These are phyloP conservation scores for Calephelis perditalis DNA, from an alignment of 2,888 invertebrate species.

Conservation along the genomic window DNA sequence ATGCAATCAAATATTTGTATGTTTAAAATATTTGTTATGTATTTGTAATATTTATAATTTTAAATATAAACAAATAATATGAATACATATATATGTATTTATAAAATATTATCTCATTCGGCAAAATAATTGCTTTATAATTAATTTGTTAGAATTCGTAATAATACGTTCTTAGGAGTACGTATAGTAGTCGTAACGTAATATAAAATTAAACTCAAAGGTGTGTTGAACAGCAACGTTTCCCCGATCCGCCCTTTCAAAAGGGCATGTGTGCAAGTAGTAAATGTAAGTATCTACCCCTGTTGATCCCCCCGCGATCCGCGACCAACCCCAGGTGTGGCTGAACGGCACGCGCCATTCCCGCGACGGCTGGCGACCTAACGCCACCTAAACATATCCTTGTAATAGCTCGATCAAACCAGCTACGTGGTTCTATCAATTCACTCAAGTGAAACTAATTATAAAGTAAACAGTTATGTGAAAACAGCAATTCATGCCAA, in stretches of 20 bases:
- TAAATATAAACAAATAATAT: too few species aligned
- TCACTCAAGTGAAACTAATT: constrained; percentile 43
- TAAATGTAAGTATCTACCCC: constrained; percentile 76
- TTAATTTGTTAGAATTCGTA: too few species aligned
- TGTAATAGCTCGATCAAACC: constrained; percentile 39
- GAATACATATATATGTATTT: too few species aligned
- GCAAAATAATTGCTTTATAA: too few species aligned
- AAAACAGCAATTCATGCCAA: constrained; percentile 51
- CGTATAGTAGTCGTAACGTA: too few species aligned
- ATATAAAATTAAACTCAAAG: not conserved
- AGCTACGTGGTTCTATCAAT: constrained; percentile 46
- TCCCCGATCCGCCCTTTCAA: constrained; percentile 64
- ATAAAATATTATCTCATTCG: too few species aligned
- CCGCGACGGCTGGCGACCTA: constrained; percentile 67
- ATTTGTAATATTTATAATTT: too few species aligned
- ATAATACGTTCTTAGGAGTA: too few species aligned
- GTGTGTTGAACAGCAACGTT: constrained; percentile 41
- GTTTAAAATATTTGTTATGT: too few species aligned
- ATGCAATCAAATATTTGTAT: too few species aligned
- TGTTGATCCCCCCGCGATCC: constrained; percentile 69
- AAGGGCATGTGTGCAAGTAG: constrained; percentile 76
- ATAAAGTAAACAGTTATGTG: constrained; percentile 56
- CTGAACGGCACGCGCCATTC: constrained; percentile 75
- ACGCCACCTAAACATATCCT: constrained; percentile 58
- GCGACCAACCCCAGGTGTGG: constrained; percentile 67